Base-by-base conservation (phyloP, 2,113 vertebrate genomes). In the Ellobius talpinus region DNA sequence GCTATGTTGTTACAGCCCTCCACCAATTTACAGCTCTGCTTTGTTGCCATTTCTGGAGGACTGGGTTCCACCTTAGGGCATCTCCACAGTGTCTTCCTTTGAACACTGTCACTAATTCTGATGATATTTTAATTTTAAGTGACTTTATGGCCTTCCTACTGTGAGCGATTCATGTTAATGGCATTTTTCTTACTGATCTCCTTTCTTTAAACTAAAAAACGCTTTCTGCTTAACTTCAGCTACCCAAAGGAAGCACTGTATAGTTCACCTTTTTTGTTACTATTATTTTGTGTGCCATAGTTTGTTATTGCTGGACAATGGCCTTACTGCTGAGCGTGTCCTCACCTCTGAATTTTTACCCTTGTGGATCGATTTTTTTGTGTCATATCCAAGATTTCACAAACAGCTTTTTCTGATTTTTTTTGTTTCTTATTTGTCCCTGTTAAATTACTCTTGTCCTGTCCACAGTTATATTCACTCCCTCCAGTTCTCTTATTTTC, bases 321-420 rank as follows among this genome's bases (percentile, higher is more conserved):
- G 12, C 66, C 21, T 7, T 82, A 21, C 73, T 47, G 87, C 42
- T 90, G 52, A 58, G 47, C 39, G 19, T 23, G 23, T 55, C 31
- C 61, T 31, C 42, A 66, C 36, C 17, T 36, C 47, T 26, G 77
- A 79, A 23, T 50, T 84, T 39, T 31, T 39, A 91, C 23, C 11
- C 84, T 94, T 66, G 45, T 39, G 39, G 81, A 52, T n/a, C 29
- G 11, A 55, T 68, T 50, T 85, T 89, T 65, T 58, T 91, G 70
- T 91, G 70, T 66, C 76, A 73, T 66, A 70, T 91, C n/a, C 23
- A 82, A 90, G 47, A 52, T 87, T 55, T 94, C 55, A 93, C 74
- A 91, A 88, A 79, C 31, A 84, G n/a, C 42, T 14, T 61, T 87
- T 58, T 47, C 63, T 85, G 72, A 68, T 73, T 55, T 73, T 55